Conservation (phyloP, 2,888 invertebrate species). For the Andrena chrysosceles region DNA sequence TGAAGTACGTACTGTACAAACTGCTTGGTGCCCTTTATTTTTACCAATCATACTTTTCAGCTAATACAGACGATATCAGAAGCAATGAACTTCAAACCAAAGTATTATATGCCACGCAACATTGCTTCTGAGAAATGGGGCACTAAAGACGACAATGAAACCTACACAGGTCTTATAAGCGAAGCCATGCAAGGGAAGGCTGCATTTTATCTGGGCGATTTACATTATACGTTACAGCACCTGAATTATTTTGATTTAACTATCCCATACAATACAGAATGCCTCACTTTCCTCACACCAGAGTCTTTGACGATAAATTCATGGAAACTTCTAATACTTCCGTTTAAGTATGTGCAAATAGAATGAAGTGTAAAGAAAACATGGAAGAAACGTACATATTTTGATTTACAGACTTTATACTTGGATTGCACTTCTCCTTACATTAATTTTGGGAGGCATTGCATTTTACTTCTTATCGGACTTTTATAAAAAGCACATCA, state of each 20-base stretch:
- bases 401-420: constrained; percentile 87
- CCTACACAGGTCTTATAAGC: constrained; percentile 90
- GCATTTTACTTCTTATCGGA: constrained; percentile 60
- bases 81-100: constrained; percentile 90
- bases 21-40: not conserved
- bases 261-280: constrained; percentile 92
- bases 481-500: constrained; percentile 56
- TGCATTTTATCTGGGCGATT: constrained; percentile 91
- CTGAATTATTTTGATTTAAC: constrained; percentile 90
- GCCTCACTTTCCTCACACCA: constrained; percentile 93
- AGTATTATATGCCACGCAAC: constrained; percentile 89
- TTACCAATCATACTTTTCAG: constrained; percentile 83
- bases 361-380: not conserved
- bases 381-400: not conserved
- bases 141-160: constrained; percentile 87
- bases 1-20: constrained; percentile 86
- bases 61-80: constrained; percentile 89
- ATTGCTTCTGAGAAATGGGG: constrained; percentile 90
- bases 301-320: constrained; percentile 93
- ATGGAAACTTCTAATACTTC: constrained; percentile 93
- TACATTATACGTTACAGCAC: constrained; percentile 91
- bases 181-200: constrained; percentile 90
- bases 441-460: constrained; percentile 88
- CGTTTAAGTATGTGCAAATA: constrained; percentile 88
- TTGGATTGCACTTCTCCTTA: constrained; percentile 91